Conservation (phyloP, 2,113 vertebrate genomes). For the Scolopax mira region DNA sequence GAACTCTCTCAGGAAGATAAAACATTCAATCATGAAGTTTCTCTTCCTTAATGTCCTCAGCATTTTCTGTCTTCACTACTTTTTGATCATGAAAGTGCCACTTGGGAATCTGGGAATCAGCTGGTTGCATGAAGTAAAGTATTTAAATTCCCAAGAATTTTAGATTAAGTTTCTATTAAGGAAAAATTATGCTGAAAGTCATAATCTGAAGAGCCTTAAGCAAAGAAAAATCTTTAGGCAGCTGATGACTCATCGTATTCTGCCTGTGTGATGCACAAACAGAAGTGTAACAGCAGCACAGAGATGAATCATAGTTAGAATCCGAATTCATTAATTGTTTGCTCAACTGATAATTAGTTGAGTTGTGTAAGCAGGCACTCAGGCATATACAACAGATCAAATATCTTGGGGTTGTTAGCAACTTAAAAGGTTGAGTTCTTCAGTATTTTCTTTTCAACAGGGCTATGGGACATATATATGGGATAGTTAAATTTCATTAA, state of each 20-base stretch:
- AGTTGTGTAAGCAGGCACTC: background rate
- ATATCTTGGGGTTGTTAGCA: background rate
- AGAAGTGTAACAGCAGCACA: slow-evolving; percentile 15
- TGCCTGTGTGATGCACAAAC: background rate
- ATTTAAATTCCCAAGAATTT: slow-evolving; percentile 50
- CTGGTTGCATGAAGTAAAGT: slow-evolving; percentile 24
- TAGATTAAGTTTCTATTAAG: slow-evolving; percentile 48
- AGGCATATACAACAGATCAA: background rate
- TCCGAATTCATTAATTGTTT: slow-evolving; percentile 54
- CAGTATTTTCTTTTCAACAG: background rate
- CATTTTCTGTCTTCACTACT: slow-evolving; percentile 32
- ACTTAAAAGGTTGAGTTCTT: background rate
- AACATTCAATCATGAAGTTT: slow-evolving; percentile 1
- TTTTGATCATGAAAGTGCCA: slow-evolving; percentile 14
- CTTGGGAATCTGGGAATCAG: slow-evolving; percentile 43
- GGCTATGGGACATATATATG: background rate
- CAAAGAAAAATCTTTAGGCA: slow-evolving; percentile 50
- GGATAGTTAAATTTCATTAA: background rate
- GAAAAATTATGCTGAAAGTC: slow-evolving; percentile 59
- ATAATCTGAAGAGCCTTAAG: slow-evolving; percentile 42
- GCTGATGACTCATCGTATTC: slow-evolving; percentile 41
- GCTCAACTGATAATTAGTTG: slow-evolving; percentile 34
- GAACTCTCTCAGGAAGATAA: slow-evolving; percentile 47
- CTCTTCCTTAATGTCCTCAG: background rate
- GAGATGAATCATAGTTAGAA: slow-evolving; percentile 48